Evolutionary conservation across 2,113 vertebrate species (phyloP).

Genomic region (Phoxinus phoxinus): DNA sequence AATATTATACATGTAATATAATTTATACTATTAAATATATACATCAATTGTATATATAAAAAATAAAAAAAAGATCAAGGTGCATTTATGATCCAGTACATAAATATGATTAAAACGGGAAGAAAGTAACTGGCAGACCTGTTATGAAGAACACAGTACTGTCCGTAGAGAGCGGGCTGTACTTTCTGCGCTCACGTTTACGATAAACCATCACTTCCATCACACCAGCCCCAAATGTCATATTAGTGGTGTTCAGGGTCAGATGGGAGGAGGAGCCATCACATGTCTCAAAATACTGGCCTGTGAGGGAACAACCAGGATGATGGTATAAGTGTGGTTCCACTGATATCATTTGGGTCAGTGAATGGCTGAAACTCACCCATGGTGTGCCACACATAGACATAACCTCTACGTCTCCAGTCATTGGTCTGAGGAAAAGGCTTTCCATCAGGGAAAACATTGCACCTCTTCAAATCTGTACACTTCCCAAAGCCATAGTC

Average conservation of each 20-base stretch:
- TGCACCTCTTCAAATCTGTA: slow-evolving; percentile 64
- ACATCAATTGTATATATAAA: background rate
- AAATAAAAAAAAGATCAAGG: background rate
- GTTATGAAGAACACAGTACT: slow-evolving; percentile 81
- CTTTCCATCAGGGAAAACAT: slow-evolving; percentile 87
- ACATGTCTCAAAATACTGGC: slow-evolving; percentile 84
- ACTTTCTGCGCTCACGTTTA: slow-evolving; percentile 75
- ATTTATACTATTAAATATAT: background rate
- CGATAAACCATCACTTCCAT: slow-evolving; percentile 88
- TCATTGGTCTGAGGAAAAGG: slow-evolving; percentile 82
- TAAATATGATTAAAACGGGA: background rate
- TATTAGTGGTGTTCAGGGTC: slow-evolving; percentile 85
- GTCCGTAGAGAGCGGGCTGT: slow-evolving; percentile 80
- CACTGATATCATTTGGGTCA: background rate
- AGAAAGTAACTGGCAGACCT: slow-evolving; percentile 71
- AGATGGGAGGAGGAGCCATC: slow-evolving; percentile 82
- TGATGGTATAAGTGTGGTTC: background rate
- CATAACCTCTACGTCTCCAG: slow-evolving; percentile 83
- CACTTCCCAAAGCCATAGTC: slow-evolving; percentile 78
- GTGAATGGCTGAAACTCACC: slow-evolving; percentile 70
- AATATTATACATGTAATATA: background rate
- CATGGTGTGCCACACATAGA: slow-evolving; percentile 90
- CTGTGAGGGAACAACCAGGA: slow-evolving; percentile 65
- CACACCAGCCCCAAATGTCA: slow-evolving; percentile 83
- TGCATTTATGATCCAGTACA: background rate